phyloP scores from a whole-genome alignment of 2,113 vertebrate genomes.

The Turnix velox region DNA sequence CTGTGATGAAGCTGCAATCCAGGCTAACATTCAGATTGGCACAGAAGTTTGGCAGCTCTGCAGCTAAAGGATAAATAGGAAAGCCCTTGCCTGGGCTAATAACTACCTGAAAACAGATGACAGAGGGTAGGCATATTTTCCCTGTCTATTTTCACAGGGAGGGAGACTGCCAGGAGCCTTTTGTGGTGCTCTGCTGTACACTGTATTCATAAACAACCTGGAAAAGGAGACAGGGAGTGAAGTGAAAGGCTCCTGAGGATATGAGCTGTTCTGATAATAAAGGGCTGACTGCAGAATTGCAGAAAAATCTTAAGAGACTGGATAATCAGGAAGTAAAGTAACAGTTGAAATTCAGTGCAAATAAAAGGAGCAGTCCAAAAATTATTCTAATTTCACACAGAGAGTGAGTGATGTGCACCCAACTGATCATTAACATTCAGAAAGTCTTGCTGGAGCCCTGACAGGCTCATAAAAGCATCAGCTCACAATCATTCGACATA shows the following conservation, averaged over 20 bases:
- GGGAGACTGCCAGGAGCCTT: not conserved
- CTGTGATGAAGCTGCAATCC: accelerated
- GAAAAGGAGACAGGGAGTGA: not conserved
- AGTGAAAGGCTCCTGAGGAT: not conserved
- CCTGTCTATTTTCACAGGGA: not conserved
- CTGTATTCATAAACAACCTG: not conserved
- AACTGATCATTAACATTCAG: not conserved
- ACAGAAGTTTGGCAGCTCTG: not conserved
- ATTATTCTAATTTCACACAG: not conserved
- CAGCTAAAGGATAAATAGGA: not conserved
- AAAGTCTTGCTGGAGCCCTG: not conserved
- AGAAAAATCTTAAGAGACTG: not conserved
- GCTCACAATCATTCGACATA: not conserved
- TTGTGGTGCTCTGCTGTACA: not conserved
- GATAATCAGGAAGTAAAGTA: not conserved
- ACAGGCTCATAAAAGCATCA: not conserved
- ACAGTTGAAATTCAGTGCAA: not conserved
- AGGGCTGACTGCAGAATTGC: not conserved
- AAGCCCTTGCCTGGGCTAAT: not conserved
- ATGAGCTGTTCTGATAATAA: not conserved
- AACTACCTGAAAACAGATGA: not conserved
- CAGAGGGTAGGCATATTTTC: not conserved
- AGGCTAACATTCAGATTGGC: accelerated
- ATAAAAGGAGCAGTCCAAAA: not conserved
- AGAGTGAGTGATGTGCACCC: not conserved